Base-by-base conservation (phyloP, 1,140 invertebrate genomes). In the Drosophila biarmipes region DNA sequence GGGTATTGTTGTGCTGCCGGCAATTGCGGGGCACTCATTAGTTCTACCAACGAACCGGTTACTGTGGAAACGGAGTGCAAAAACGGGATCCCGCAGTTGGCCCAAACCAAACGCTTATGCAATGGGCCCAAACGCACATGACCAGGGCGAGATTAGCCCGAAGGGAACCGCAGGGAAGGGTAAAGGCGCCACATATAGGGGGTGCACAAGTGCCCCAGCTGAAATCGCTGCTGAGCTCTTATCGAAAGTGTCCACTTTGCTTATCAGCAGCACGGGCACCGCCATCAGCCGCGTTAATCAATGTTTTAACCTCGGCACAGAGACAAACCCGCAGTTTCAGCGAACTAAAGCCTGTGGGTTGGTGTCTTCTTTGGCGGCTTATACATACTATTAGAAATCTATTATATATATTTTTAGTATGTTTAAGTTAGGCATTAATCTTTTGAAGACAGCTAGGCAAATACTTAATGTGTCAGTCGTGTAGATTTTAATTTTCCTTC, bases 11-110 rank as follows among this genome's bases (percentile, higher is more conserved):
- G 15, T 57, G 3, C n/a, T 12, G 38, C 15, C 27, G 53, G 59
- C 37, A 68, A 49, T 54, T 27, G 37, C 34, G 31, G 15, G 29
- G 27, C 29, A 54, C 38, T 63, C 67, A 78, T 78, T 78, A 78
- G 74, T 71, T 69, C 73, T 71, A 57, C 35, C 75, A 78, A 58
- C 67, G 19, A 78, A 78, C 75, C 75, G 67, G 59, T 67, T 66
- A 57, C 29, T 67, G 12, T 52, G 38, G n/a, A 19, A 56, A 73
- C 27, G 17, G 1, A 51, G 58, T 64, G 51, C 42, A 72, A 57
- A 64, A 43, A 66, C 38, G 66, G 49, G 15, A 68, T 45, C 34
- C 15, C 21, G n/a, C 62, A 69, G 46, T 66, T 63, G 62, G 37
- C 48, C 31, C 17, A 55, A 46, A 34, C 43, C 27, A 35, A 73